These are phyloP conservation scores for Drosophila watanabei DNA, from an alignment of 1,140 invertebrate genomes.

Conservation along the genomic window DNA sequence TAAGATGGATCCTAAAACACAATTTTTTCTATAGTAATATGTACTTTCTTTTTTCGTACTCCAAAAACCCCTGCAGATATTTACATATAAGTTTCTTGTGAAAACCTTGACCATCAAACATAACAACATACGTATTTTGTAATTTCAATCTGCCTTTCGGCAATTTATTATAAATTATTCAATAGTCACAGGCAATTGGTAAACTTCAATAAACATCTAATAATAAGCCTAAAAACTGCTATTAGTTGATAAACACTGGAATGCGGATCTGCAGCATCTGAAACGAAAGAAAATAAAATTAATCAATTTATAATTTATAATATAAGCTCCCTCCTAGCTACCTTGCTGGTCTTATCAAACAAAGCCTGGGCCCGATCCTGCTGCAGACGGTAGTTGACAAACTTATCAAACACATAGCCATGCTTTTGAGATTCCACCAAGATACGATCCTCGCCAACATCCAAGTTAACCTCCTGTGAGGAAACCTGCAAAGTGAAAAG, in stretches of 20 bases:
- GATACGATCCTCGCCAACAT: conserved; percentile 91
- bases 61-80: not conserved
- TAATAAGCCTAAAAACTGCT: not conserved
- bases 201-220: not conserved
- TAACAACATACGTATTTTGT: not conserved
- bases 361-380: conserved; percentile 87
- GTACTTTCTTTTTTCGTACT: too few species aligned
- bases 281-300: conserved; percentile 19
- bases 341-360: conserved; percentile 87
- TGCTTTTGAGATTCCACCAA: conserved; percentile 88
- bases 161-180: conserved; percentile 11
- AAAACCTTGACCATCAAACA: not conserved
- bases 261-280: conserved; percentile 82
- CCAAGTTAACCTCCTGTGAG: conserved; percentile 88
- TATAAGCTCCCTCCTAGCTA: not conserved
- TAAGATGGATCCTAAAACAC: too few species aligned
- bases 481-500: conserved; percentile 86
- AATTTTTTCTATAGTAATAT: too few species aligned
- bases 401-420: conserved; percentile 89
- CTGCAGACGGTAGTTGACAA: conserved; percentile 88
- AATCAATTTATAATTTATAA: not conserved
- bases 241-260: conserved; percentile 50
- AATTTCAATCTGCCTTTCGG: not conserved
- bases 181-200: conserved; percentile 7
- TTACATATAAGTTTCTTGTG: not conserved